Conservation (phyloP, 2,113 vertebrate species). For the Salvelinus namaycush region DNA sequence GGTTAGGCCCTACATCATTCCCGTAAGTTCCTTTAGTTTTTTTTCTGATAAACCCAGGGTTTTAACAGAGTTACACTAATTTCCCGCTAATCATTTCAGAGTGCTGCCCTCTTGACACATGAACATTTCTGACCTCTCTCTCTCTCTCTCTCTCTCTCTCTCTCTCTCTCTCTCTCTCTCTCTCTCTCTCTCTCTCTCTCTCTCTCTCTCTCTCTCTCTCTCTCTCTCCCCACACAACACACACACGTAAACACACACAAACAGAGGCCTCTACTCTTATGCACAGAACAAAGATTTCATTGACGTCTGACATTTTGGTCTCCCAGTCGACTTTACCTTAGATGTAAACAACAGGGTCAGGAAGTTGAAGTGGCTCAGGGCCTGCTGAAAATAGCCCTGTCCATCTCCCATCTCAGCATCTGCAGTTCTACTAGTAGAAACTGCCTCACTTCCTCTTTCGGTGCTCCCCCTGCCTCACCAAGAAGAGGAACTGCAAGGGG, state of each 20-base stretch:
- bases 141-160: no score
- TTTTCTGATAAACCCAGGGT: not conserved
- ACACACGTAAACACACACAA: not conserved
- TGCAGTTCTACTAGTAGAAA: not conserved
- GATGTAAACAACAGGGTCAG: conserved; percentile 20
- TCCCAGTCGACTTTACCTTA: conserved; percentile 4
- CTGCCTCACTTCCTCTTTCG: not conserved
- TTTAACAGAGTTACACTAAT: not conserved
- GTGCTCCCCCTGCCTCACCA: not conserved
- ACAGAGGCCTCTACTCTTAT: conserved; percentile 21
- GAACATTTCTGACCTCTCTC: not conserved
- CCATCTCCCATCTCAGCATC: not conserved
- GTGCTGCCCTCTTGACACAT: not conserved
- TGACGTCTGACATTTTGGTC: conserved; percentile 33
- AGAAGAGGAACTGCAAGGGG: not conserved
- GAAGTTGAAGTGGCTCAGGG: conserved; percentile 35
- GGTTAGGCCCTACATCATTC: not conserved
- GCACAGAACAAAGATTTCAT: conserved; percentile 49
- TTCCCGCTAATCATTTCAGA: not conserved
- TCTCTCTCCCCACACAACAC: not conserved
- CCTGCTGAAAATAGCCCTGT: conserved; percentile 22
- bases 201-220: no score
- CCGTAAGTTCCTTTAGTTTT: not conserved
- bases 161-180: no score
- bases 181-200: no score